phyloP scores from a whole-genome alignment of 2,797 vertebrate species.

The Chelidonichthys spinosus region DNA sequence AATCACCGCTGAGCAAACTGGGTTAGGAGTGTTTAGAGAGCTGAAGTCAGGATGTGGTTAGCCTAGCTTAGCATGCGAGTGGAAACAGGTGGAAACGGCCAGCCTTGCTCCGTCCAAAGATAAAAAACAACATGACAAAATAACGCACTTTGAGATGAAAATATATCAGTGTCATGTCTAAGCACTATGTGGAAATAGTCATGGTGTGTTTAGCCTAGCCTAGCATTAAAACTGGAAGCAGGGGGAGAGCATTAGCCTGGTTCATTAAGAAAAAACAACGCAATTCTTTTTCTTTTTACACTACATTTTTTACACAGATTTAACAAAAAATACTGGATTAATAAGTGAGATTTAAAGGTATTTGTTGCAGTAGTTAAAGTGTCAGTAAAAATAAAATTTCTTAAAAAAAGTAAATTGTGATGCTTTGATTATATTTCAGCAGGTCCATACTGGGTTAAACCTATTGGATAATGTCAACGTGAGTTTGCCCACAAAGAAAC shows the following conservation, averaged over 20 bases:
- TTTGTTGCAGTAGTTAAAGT: background rate
- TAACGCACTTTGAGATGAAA: background rate
- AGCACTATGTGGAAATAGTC: background rate
- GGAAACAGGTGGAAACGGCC: background rate
- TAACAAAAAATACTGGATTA: background rate
- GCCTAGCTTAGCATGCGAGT: background rate
- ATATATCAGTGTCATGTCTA: background rate
- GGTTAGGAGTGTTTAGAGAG: background rate
- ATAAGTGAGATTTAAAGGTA: background rate
- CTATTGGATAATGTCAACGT: background rate
- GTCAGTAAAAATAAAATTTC: too few species aligned
- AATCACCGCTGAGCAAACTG: constrained; percentile 6
- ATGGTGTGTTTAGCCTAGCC: background rate
- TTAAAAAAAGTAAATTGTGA: background rate
- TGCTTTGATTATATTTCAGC: background rate
- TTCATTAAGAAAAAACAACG: background rate
- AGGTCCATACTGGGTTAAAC: background rate
- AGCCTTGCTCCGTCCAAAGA: background rate
- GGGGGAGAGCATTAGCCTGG: background rate
- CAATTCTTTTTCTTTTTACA: background rate
- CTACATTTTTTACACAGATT: background rate
- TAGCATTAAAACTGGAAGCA: background rate
- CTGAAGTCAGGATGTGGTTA: background rate
- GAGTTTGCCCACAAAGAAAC: background rate
- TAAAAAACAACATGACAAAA: background rate